Conservation (phyloP, 2,888 invertebrate genomes). For the Coleophora deauratella region DNA sequence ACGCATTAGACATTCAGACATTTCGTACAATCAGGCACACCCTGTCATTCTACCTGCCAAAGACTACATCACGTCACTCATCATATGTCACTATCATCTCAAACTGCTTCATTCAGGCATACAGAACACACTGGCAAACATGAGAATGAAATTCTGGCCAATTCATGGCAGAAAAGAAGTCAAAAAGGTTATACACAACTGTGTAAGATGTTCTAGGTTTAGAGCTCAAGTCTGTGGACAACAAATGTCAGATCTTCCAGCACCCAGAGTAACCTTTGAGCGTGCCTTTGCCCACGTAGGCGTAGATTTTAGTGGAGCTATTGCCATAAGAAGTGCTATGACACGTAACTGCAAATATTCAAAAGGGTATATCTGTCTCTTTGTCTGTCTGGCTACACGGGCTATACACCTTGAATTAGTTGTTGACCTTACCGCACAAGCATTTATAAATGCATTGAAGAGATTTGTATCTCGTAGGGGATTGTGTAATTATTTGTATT, state of each 20-base stretch:
- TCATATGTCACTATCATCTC: conserved; percentile 2
- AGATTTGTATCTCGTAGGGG: neutral
- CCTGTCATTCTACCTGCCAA: conserved; percentile 11
- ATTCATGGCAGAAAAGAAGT: conserved; percentile 2
- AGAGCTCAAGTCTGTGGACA: conserved; percentile 10
- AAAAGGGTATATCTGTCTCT: conserved; percentile 8
- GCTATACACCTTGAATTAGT: conserved; percentile 5
- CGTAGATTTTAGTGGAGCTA: conserved; percentile 13
- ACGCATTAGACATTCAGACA: conserved; percentile 10
- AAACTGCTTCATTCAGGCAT: conserved; percentile 9
- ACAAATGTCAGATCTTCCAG: conserved; percentile 9
- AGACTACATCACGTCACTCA: conserved; percentile 8
- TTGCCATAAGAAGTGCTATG: conserved; percentile 7
- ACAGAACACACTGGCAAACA: conserved; percentile 5
- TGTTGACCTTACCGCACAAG: conserved; percentile 2
- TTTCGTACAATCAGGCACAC: conserved; percentile 9
- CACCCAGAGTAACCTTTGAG: conserved; percentile 7
- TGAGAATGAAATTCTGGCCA: conserved; percentile 6
- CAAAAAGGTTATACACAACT: conserved; percentile 3
- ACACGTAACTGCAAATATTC: conserved; percentile 5
- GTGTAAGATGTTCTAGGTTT: conserved; percentile 6
- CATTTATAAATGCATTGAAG: conserved; percentile 2
- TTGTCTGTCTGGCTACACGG: conserved; percentile 3
- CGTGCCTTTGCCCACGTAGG: conserved; percentile 11
- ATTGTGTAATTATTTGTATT: neutral